A percentile compares a stretch with the other conserved stretches of the same genome.
phyloP scores from a whole-genome alignment of 2,797 vertebrate genomes.

The Sebastes kiyomatsui region DNA sequence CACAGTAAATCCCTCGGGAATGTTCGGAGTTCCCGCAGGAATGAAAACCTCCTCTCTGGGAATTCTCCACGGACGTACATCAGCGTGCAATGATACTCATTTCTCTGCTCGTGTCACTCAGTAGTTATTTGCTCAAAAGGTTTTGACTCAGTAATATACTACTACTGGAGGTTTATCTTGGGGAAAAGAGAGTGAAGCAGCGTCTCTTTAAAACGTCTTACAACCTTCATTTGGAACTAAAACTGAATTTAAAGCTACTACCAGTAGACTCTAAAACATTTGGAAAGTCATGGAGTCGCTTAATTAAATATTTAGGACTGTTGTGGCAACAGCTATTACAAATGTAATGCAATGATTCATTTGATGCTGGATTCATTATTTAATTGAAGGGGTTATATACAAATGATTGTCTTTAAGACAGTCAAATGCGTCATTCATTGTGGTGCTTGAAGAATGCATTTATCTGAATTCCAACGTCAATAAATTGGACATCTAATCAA shows the following conservation, averaged over 20 bases:
- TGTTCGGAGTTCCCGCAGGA: conserved; percentile 51
- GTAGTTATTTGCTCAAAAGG: not conserved
- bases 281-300: not conserved
- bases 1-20: conserved; percentile 52
- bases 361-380: not conserved
- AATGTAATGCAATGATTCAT: conserved; percentile 28
- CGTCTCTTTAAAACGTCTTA: not conserved
- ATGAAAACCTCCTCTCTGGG: conserved; percentile 39
- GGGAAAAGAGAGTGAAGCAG: not conserved
- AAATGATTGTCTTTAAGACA: conserved; percentile 2
- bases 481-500: conserved; percentile 50
- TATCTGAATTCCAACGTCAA: conserved; percentile 56
- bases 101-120: conserved; percentile 1
- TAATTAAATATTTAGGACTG: conserved; percentile 24
- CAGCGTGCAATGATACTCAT: not conserved
- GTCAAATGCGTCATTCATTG: conserved; percentile 24
- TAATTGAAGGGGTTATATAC: not conserved
- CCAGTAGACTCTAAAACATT: not conserved
- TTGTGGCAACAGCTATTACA: conserved; percentile 15
- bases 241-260: not conserved
- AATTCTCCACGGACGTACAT: conserved; percentile 47
- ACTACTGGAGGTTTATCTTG: not conserved
- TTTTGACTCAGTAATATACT: not conserved
- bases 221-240: not conserved
- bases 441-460: conserved; percentile 61